Evolutionary conservation across 2,888 invertebrate species (phyloP).

Genomic region (Scaptomyza parva): DNA sequence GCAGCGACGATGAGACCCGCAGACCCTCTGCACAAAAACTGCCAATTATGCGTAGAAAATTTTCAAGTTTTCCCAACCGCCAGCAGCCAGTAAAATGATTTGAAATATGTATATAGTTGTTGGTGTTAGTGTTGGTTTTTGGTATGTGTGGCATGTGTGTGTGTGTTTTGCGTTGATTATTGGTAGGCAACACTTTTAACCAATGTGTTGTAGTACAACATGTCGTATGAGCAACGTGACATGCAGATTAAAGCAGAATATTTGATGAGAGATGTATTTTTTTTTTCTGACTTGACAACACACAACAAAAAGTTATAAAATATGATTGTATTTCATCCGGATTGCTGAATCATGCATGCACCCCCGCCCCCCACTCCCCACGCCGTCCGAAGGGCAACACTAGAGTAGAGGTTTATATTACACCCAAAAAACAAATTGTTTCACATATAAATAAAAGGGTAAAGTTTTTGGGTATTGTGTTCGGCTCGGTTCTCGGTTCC

Average conservation of each 20-base stretch:
- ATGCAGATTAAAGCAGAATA: conserved; percentile 18
- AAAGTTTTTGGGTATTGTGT: background rate
- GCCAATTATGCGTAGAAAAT: conserved; percentile 71
- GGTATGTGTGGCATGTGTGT: conserved; percentile 7
- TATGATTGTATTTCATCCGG: background rate
- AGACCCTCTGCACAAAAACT: conserved; percentile 49
- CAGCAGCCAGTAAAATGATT: conserved; percentile 49
- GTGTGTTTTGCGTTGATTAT: conserved; percentile 2
- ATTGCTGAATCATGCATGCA: conserved; percentile 9
- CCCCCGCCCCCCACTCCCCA: no score
- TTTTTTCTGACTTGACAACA: conserved; percentile 18
- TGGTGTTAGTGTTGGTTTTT: conserved; percentile 8
- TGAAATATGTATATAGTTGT: conserved; percentile 26
- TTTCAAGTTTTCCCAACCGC: conserved; percentile 53
- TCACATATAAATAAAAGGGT: background rate
- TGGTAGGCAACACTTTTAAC: background rate
- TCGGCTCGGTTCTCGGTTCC: no score
- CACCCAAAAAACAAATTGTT: background rate
- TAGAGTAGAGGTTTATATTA: background rate
- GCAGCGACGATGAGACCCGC: conserved; percentile 11
- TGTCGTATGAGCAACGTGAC: conserved; percentile 9
- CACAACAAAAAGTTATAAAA: conserved; percentile 6
- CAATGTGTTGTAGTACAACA: conserved; percentile 1
- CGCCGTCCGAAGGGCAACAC: no score
- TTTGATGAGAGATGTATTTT: conserved; percentile 22